A percentile compares a stretch with the other conserved stretches of the same genome.
These are phyloP conservation scores for Diarsia brunnea DNA, from an alignment of 2,888 invertebrate genomes.

Conservation along the genomic window DNA sequence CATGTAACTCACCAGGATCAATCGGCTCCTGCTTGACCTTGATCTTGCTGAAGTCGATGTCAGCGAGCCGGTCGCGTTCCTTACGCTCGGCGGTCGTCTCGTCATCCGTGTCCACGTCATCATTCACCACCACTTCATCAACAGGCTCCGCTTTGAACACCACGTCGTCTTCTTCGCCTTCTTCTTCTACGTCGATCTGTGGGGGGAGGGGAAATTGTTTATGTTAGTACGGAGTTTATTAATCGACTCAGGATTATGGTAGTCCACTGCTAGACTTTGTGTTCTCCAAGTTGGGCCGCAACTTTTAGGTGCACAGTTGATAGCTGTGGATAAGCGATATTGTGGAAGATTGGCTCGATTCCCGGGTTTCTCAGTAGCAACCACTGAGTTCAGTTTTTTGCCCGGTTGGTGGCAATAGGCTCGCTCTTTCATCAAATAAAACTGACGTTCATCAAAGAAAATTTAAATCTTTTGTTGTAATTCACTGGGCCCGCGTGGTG, in stretches of 20 bases:
- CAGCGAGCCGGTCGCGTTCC: slow-evolving; percentile 76
- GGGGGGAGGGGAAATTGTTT: no score
- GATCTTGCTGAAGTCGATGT: slow-evolving; percentile 84
- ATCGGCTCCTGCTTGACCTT: slow-evolving; percentile 94
- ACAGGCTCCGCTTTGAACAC: slow-evolving; percentile 93
- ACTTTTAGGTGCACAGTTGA: not conserved
- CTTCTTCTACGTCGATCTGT: slow-evolving; percentile 88
- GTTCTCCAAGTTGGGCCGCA: not conserved
- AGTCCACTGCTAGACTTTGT: not conserved
- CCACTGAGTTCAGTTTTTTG: no score
- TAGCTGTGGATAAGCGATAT: not conserved
- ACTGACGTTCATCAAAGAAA: no score
- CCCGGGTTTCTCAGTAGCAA: no score
- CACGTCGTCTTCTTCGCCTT: slow-evolving; percentile 93
- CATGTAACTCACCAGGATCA: slow-evolving; percentile 89
- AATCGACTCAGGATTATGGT: not conserved
- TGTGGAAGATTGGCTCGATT: not conserved
- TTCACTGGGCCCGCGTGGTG: no score
- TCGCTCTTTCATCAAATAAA: no score
- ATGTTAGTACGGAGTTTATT: not conserved
- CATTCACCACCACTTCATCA: slow-evolving; percentile 92
- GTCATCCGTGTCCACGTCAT: slow-evolving; percentile 92
- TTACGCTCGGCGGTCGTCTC: slow-evolving; percentile 81
- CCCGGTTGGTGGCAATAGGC: no score
- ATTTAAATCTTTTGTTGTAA: no score